A percentile compares a stretch with the other conserved stretches of the same genome.
These are phyloP conservation scores for Labia minor DNA, from an alignment of 2,888 invertebrate genomes.

Conservation along the genomic window DNA sequence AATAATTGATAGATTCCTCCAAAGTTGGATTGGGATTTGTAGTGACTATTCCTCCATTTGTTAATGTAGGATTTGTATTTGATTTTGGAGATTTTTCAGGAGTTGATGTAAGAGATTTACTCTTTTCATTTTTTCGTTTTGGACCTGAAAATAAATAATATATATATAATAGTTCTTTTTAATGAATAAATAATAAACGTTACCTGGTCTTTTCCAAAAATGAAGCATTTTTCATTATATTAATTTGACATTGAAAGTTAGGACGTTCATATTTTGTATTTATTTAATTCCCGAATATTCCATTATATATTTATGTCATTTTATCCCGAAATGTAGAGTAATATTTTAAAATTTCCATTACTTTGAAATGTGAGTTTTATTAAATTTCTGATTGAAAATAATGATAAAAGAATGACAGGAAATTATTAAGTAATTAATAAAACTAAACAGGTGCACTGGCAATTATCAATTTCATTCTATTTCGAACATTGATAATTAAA, in stretches of 20 bases:
- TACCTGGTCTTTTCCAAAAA: constrained; percentile 67
- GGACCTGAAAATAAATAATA: not conserved
- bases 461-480: no score
- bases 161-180: no score
- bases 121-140: constrained; percentile 15
- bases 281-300: no score
- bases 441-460: no score
- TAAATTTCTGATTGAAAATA: no score
- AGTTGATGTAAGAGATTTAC: not conserved
- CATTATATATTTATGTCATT: no score
- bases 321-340: no score
- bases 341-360: no score
- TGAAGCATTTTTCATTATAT: constrained; percentile 51
- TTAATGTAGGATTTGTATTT: not conserved
- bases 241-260: constrained; percentile 25
- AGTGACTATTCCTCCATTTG: not conserved
- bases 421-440: no score
- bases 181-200: constrained; percentile 26
- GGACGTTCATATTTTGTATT: not conserved
- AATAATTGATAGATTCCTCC: not conserved
- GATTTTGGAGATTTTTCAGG: not conserved
- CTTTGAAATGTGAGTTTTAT: no score
- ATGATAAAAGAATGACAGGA: no score
- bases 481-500: no score
- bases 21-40: not conserved